phyloP scores from a whole-genome alignment of 2,888 invertebrate genomes.

The Ditula angustiorana region DNA sequence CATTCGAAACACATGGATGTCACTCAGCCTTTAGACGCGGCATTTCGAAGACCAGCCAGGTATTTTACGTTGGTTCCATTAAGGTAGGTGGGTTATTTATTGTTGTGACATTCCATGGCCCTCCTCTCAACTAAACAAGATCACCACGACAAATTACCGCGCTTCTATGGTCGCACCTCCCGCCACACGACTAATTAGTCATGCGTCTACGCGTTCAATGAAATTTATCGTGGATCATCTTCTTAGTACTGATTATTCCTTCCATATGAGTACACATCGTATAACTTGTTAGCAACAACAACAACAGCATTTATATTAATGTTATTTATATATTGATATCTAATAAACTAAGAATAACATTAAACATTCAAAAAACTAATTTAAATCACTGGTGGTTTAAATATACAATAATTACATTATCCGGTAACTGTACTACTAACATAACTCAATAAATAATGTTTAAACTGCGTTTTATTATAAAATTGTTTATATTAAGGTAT shows the following conservation, averaged over 20 bases:
- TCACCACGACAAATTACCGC: constrained; percentile 55
- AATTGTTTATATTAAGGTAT: constrained; percentile 47
- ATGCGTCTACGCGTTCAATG: background rate
- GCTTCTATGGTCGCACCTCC: background rate
- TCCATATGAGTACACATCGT: constrained; percentile 75
- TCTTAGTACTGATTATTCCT: constrained; percentile 58
- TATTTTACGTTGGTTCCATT: background rate
- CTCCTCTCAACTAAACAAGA: constrained; percentile 55
- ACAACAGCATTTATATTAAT: constrained; percentile 83
- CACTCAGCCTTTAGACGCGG: constrained; percentile 46
- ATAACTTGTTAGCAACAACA: constrained; percentile 84
- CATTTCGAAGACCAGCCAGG: background rate
- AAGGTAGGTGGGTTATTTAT: constrained; percentile 24
- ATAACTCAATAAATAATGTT: constrained; percentile 49
- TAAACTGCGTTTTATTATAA: constrained; percentile 32
- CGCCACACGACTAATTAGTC: background rate
- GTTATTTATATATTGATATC: constrained; percentile 66
- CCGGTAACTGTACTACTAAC: constrained; percentile 39
- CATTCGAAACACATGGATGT: constrained; percentile 72
- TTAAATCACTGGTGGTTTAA: constrained; percentile 33
- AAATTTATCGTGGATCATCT: constrained; percentile 38
- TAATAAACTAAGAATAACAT: constrained; percentile 63
- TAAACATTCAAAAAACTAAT: constrained; percentile 48
- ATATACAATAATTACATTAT: constrained; percentile 38
- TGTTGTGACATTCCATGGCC: constrained; percentile 65